A percentile compares a stretch with the other conserved stretches of the same genome.
Conservation (phyloP, 1,140 invertebrate genomes). For the Monomorium pharaonis region DNA sequence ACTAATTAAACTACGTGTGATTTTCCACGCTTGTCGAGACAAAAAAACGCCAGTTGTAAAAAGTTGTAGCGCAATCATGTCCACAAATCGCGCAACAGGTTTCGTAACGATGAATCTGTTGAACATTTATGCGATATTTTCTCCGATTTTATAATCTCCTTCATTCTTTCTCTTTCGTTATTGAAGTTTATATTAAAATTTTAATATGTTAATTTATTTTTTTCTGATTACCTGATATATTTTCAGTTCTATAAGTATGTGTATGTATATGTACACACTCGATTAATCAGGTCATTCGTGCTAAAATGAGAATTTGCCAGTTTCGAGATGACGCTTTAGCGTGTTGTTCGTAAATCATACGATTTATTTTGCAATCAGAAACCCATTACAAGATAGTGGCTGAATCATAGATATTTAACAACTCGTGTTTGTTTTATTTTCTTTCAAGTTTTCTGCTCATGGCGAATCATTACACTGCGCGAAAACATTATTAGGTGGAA, state of each 20-base stretch:
- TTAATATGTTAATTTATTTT: background rate
- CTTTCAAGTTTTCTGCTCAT: background rate
- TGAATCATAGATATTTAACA: conserved; percentile 2
- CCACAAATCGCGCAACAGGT: conserved; percentile 29
- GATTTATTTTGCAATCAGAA: conserved; percentile 12
- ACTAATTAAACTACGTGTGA: conserved; percentile 36
- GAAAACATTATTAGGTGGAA: background rate
- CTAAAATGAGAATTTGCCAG: background rate
- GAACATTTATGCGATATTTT: background rate
- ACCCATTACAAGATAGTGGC: background rate
- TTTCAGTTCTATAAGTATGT: conserved; percentile 1
- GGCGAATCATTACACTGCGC: background rate
- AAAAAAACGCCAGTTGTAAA: conserved; percentile 11
- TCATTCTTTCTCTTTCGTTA: background rate
- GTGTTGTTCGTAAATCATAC: background rate
- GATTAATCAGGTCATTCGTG: background rate
- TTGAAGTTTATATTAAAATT: background rate
- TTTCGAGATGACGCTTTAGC: background rate
- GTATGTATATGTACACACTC: too few species aligned
- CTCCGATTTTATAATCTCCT: background rate
- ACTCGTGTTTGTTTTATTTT: background rate
- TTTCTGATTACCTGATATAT: background rate
- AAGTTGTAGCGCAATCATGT: conserved; percentile 14
- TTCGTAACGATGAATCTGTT: conserved; percentile 28
- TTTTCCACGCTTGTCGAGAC: conserved; percentile 34